Base-by-base conservation (phyloP, 2,113 vertebrate genomes). In the Crypturellus undulatus region DNA sequence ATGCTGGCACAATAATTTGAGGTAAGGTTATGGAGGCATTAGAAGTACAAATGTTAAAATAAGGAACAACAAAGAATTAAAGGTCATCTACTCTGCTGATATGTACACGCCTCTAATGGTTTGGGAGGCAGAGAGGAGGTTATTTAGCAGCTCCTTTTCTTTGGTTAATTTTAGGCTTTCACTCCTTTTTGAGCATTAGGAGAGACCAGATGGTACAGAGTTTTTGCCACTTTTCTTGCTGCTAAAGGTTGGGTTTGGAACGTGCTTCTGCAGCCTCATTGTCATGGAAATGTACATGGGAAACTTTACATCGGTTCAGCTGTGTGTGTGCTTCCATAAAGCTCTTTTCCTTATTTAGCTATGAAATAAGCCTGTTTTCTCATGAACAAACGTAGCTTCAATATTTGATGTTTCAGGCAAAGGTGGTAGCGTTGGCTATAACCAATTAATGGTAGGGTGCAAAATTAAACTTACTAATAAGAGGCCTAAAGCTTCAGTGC, bases 161-260 rank as follows among this genome's bases (percentile, higher is more conserved):
- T 69, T 81, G 62, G 83, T 87, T 96, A 92, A 93, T 96, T 96
- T 96, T 96, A 95, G 88, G 43, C 45, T 95, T 94, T 89, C 73
- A 59, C 67, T 94, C 88, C 90, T 85, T 85, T 83, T 81, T 1
- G 3, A 84, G 90, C 67, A 72, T 79, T 93, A 92, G 73, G 59
- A 94, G 73, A 88, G 79, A 96, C 88, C 94, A 97, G 96, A 96
- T 96, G 96, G 94, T 89, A 95, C 79, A 82, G 93, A 92, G 96
- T 84, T 90, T 94, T 95, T 96, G 93, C 95, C 73, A 79, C 90
- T 96, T 95, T 76, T 90, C 79, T 96, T 93, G 83, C 51, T 15
- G 3, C 76, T 85, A 96, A 79, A 75, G 12, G 11, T 94, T 96
- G 72, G 3, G 4, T 93, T 86, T 93, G 86, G 87, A 94, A 75